phyloP scores from a whole-genome alignment of 2,113 vertebrate genomes.

The Miniopterus natalensis region DNA sequence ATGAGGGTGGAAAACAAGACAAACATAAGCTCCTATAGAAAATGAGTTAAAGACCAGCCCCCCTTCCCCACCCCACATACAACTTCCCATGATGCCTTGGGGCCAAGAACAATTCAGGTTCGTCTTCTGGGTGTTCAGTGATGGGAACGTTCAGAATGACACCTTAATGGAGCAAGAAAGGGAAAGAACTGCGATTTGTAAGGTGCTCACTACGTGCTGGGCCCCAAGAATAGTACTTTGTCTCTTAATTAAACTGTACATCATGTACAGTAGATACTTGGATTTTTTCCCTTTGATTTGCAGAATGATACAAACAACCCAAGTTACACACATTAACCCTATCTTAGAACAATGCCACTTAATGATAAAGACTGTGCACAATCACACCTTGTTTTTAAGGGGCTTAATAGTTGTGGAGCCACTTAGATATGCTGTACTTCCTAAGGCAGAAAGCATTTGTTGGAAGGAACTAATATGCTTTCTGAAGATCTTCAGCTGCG shows the following conservation, averaged over 20 bases:
- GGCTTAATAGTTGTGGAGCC: background rate
- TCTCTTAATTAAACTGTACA: no score
- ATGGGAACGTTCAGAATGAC: background rate
- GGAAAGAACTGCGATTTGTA: background rate
- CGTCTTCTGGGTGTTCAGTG: background rate
- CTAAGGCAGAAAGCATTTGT: background rate
- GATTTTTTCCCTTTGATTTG: no score
- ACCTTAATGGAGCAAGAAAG: background rate
- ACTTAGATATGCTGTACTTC: background rate
- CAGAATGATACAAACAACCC: background rate
- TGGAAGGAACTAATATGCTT: background rate
- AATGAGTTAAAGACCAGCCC: background rate
- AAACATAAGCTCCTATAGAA: background rate
- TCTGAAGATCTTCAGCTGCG: background rate
- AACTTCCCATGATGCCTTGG: background rate
- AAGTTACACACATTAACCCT: background rate
- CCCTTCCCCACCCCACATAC: fast-evolving
- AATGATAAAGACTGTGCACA: background rate
- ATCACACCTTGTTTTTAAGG: background rate
- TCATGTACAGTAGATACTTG: no score
- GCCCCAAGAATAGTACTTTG: background rate
- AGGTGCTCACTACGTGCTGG: background rate
- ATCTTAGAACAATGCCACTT: background rate
- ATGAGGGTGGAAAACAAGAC: background rate
- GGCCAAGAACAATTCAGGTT: background rate